These are phyloP conservation scores for Pandemis corylana DNA, from an alignment of 2,888 invertebrate species.

Conservation along the genomic window DNA sequence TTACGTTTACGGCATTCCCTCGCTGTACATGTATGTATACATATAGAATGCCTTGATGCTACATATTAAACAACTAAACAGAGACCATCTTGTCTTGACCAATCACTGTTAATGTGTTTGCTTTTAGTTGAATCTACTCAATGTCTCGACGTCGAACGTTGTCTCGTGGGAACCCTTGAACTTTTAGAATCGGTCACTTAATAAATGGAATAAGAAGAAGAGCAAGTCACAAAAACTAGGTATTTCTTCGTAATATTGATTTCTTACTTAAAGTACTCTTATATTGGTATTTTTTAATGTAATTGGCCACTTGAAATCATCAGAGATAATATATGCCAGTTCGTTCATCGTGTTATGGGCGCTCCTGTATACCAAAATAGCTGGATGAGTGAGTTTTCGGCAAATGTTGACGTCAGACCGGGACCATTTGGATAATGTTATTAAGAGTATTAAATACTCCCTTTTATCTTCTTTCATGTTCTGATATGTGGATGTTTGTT, in stretches of 20 bases:
- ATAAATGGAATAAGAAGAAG: not conserved
- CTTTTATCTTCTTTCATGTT: constrained; percentile 38
- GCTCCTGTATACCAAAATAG: constrained; percentile 69
- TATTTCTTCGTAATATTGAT: not conserved
- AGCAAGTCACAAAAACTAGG: not conserved
- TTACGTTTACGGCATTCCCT: not conserved
- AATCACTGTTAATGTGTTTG: constrained; percentile 43
- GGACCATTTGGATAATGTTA: constrained; percentile 72
- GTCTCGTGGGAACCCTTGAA: constrained; percentile 42
- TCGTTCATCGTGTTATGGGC: constrained; percentile 69
- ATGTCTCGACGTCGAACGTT: constrained; percentile 4
- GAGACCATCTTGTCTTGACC: constrained; percentile 31
- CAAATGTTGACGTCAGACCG: constrained; percentile 71
- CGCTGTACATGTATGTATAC: not conserved
- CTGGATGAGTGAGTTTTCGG: constrained; percentile 66
- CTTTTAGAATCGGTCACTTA: not conserved
- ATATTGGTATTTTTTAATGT: constrained; percentile 53
- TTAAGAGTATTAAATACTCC: constrained; percentile 48
- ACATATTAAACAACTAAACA: constrained; percentile 21
- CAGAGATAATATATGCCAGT: constrained; percentile 65
- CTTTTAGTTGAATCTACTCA: constrained; percentile 39
- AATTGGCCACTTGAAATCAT: constrained; percentile 64
- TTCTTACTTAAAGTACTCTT: constrained; percentile 3
- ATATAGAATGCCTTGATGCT: not conserved
- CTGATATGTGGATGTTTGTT: constrained; percentile 26